Conservation (phyloP, 2,888 invertebrate genomes). For the Acrobasis suavella region DNA sequence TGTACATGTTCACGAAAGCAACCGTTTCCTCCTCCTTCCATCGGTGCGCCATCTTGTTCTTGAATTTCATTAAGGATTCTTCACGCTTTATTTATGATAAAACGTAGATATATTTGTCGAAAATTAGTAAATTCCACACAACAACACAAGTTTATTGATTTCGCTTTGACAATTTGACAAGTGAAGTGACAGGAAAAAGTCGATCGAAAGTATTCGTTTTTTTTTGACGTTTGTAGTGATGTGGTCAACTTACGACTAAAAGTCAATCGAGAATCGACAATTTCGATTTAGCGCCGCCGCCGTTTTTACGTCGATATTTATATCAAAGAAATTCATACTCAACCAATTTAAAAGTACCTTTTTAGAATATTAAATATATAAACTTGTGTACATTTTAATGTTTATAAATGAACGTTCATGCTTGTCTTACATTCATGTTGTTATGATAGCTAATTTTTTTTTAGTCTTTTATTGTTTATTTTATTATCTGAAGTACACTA, state of each 20-base stretch:
- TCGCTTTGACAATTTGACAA: slow-evolving; percentile 13
- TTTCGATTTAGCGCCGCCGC: neutral
- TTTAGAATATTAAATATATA: too few relatives aligned
- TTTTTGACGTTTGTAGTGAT: slow-evolving; percentile 13
- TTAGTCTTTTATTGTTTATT: too few relatives aligned
- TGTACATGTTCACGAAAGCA: slow-evolving; percentile 41
- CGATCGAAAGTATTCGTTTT: neutral
- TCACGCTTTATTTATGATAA: neutral
- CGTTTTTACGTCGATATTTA: neutral
- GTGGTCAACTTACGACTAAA: neutral
- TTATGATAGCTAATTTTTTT: too few relatives aligned
- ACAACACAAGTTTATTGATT: slow-evolving; percentile 10
- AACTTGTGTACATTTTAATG: too few relatives aligned
- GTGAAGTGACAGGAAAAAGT: neutral
- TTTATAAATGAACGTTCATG: too few relatives aligned
- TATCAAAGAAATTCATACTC: too few relatives aligned
- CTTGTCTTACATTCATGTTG: too few relatives aligned
- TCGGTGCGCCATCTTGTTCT: slow-evolving; percentile 27
- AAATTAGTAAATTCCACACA: neutral
- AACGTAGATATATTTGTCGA: neutral
- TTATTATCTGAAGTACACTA: too few relatives aligned
- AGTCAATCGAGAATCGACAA: neutral
- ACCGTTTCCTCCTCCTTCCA: slow-evolving; percentile 41
- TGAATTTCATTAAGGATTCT: slow-evolving; percentile 17
- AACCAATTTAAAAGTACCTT: too few relatives aligned